A percentile compares a stretch with the other conserved stretches of the same genome.
Evolutionary conservation across 2,888 invertebrate species (phyloP).

Genomic region (Ormyrus thymus): DNA sequence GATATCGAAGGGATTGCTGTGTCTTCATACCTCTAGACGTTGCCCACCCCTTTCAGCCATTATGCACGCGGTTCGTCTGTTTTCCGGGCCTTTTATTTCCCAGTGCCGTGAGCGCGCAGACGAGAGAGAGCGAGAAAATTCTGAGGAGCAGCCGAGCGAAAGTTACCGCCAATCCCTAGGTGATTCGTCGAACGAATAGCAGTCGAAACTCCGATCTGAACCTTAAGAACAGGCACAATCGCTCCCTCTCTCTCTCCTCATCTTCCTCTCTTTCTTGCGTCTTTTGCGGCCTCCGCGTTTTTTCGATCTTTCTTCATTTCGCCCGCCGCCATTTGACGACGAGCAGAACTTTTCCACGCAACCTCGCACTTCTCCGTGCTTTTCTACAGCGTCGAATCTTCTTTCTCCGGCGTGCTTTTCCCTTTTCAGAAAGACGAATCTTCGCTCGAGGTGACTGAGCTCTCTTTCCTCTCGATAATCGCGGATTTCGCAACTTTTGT

Average conservation of each 20-base stretch:
- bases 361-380: slow-evolving; percentile 20
- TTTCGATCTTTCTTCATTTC: slow-evolving; percentile 47
- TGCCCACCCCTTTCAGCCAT: background rate
- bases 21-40: background rate
- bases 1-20: slow-evolving; percentile 29
- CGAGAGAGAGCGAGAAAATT: background rate
- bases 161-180: slow-evolving; percentile 31
- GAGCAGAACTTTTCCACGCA: slow-evolving; percentile 10
- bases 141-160: slow-evolving; percentile 21
- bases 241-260: slow-evolving; percentile 1
- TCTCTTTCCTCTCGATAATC: too few species aligned
- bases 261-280: background rate
- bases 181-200: slow-evolving; percentile 27
- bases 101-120: background rate
- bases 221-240: slow-evolving; percentile 25
- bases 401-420: background rate
- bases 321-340: background rate
- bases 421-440: background rate
- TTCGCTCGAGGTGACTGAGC: too few species aligned
- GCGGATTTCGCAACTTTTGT: too few species aligned
- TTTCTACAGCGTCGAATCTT: background rate
- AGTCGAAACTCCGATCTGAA: background rate
- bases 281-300: slow-evolving; percentile 6
- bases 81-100: background rate
- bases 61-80: background rate